These are phyloP conservation scores for Umimayanthus kanabou DNA, from an alignment of 92 coral and sea anemone species.

Conservation along the genomic window DNA sequence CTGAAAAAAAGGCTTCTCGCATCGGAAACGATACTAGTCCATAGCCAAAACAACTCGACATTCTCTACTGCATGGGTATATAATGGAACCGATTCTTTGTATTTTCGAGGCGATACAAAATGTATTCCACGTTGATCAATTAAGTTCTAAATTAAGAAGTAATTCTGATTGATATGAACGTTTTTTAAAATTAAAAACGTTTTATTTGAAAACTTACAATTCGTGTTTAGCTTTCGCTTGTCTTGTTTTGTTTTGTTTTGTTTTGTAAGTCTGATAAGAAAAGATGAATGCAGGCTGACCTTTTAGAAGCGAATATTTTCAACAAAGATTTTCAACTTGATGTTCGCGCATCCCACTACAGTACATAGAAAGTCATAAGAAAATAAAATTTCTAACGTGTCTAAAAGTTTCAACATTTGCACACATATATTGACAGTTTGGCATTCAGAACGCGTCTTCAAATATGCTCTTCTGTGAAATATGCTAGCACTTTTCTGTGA, in stretches of 20 bases:
- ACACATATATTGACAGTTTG: not conserved
- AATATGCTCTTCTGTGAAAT: too few species aligned
- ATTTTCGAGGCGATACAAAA: not conserved
- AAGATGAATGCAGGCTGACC: not conserved
- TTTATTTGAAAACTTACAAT: not conserved
- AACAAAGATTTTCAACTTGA: not conserved
- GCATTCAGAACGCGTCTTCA: not conserved
- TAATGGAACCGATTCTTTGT: not conserved
- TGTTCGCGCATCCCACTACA: not conserved
- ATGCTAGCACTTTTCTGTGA: too few species aligned
- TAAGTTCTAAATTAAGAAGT: conserved; percentile 1
- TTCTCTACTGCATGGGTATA: not conserved
- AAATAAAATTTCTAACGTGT: too few species aligned
- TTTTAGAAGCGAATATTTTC: too few species aligned
- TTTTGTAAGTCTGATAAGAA: not conserved
- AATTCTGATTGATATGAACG: conserved; percentile 2
- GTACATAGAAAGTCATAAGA: too few species aligned
- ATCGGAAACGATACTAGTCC: not conserved
- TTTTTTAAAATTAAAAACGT: not conserved
- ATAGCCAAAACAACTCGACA: not conserved
- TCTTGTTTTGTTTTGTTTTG: not conserved
- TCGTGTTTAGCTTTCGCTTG: not conserved
- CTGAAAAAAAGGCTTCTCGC: not conserved
- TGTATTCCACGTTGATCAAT: conserved; percentile 7
- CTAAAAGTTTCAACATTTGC: not conserved